Percentiles rank a stretch among this genome's conserved stretches.
Conservation (phyloP, 2,888 invertebrate species). For the Zhuqinia jingwanae region DNA sequence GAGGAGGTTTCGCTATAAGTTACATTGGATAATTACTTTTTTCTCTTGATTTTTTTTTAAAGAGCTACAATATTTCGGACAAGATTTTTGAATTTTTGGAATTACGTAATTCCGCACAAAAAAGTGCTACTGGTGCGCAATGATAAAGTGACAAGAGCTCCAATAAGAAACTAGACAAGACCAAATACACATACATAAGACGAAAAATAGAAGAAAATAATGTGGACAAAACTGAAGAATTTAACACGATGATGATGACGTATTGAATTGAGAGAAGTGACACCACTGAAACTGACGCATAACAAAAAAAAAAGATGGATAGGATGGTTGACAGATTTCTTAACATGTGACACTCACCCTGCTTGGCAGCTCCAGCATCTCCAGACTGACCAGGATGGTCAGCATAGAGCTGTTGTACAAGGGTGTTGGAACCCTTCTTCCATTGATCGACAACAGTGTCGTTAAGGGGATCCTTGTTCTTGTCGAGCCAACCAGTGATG, state of each 20-base stretch:
- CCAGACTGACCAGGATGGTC: constrained; percentile 80
- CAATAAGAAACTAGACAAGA: neutral
- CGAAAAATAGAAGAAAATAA: neutral
- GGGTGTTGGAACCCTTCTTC: constrained; percentile 81
- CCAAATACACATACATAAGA: neutral
- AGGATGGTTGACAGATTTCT: constrained; percentile 58
- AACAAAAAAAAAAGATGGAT: neutral
- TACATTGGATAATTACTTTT: neutral
- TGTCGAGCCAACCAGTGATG: constrained; percentile 81
- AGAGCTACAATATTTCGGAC: neutral
- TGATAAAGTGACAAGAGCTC: too few relatives aligned
- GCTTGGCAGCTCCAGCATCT: constrained; percentile 61
- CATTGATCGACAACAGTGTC: constrained; percentile 83
- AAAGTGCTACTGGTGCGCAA: neutral
- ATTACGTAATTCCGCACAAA: neutral
- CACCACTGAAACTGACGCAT: neutral
- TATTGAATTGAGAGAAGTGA: constrained; percentile 37
- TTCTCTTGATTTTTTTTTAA: neutral
- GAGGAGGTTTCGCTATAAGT: constrained; percentile 23
- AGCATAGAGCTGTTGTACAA: constrained; percentile 80
- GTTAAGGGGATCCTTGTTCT: constrained; percentile 85
- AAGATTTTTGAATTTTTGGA: neutral
- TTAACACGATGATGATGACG: constrained; percentile 43
- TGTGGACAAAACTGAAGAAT: neutral
- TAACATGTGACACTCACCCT: constrained; percentile 70